Percentiles rank a stretch among this genome's conserved stretches.
Evolutionary conservation across 2,888 invertebrate species (phyloP).

Genomic region (Drosophila neonasuta): DNA sequence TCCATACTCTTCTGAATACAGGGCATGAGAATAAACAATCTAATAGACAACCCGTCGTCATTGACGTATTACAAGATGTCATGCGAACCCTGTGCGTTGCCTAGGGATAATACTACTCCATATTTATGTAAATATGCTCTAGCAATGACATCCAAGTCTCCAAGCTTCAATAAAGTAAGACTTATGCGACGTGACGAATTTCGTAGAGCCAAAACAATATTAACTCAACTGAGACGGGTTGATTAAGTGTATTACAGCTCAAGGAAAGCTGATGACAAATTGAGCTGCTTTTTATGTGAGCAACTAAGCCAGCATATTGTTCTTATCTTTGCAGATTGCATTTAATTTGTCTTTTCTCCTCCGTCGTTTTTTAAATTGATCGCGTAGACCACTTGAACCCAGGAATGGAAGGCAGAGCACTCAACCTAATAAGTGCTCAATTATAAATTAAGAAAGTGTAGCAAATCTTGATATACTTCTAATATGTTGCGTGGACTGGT

Average conservation of each 20-base stretch:
- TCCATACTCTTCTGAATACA: constrained; percentile 14
- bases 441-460: constrained; percentile 54
- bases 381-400: constrained; percentile 70
- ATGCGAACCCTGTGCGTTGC: constrained; percentile 73
- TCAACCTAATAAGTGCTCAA: constrained; percentile 51
- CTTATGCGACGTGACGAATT: constrained; percentile 68
- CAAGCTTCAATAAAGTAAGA: constrained; percentile 41
- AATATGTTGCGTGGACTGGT: neutral
- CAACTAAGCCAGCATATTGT: constrained; percentile 38
- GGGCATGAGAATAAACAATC: constrained; percentile 69
- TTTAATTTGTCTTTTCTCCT: neutral
- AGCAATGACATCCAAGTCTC: constrained; percentile 25
- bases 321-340: constrained; percentile 19
- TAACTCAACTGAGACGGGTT: constrained; percentile 26
- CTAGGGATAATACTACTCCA: constrained; percentile 60
- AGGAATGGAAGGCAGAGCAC: constrained; percentile 38
- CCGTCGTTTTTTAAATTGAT: constrained; percentile 58
- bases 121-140: constrained; percentile 50
- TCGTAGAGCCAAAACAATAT: constrained; percentile 42
- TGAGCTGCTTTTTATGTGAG: constrained; percentile 46
- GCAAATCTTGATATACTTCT: constrained; percentile 32
- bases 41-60: constrained; percentile 81
- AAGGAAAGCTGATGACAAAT: constrained; percentile 71
- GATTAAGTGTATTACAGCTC: constrained; percentile 57
- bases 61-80: constrained; percentile 81